Percentiles rank a stretch among this genome's conserved stretches.
Evolutionary conservation across 92 coral and sea anemone species (phyloP).

Genomic region (Chrysogorgia sp.): DNA sequence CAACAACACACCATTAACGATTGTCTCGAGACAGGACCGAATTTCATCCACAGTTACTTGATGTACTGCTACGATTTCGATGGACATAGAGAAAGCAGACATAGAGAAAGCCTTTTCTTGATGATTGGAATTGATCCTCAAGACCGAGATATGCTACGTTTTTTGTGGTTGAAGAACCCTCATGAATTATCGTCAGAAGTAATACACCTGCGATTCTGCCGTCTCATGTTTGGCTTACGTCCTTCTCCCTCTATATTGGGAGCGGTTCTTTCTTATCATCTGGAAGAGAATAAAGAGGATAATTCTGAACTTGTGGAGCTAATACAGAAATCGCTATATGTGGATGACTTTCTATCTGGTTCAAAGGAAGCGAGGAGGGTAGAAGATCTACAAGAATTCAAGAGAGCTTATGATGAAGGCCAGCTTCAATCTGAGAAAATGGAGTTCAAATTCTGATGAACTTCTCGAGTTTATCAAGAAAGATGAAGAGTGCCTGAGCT

Average conservation of each 20-base stretch:
- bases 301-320: no score
- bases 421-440: constrained; percentile 60
- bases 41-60: constrained; percentile 56
- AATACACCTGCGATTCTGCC: constrained; percentile 24
- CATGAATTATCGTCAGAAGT: constrained; percentile 17
- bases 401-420: constrained; percentile 6
- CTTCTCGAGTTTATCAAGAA: no score
- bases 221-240: constrained; percentile 47
- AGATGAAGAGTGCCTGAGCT: no score
- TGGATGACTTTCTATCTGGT: no score
- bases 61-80: constrained; percentile 39
- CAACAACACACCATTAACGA: constrained; percentile 45
- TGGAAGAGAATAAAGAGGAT: no score
- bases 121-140: constrained; percentile 39
- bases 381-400: no score
- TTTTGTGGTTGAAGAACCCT: constrained; percentile 55
- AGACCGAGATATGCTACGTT: constrained; percentile 59
- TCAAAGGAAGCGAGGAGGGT: no score
- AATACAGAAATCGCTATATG: no score
- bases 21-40: constrained; percentile 48
- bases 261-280: no score
- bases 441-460: constrained; percentile 3
- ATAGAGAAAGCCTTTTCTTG: constrained; percentile 61
- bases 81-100: constrained; percentile 37
- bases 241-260: constrained; percentile 56